Evolutionary conservation across 2,888 invertebrate genomes (phyloP).

Genomic region (Ceramica pisi): DNA sequence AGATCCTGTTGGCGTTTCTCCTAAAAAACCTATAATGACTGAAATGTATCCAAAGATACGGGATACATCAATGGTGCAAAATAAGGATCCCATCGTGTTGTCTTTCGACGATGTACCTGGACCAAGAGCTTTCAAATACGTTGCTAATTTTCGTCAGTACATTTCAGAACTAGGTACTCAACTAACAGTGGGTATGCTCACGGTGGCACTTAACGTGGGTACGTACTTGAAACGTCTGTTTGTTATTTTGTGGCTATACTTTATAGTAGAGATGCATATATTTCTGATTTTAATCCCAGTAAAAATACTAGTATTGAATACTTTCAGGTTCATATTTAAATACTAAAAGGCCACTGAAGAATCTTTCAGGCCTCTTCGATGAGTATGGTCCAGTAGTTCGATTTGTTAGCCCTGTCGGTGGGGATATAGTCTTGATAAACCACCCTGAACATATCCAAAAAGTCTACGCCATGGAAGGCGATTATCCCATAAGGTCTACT

Average conservation of each 20-base stretch:
- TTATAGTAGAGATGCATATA: not conserved
- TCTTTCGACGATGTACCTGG: conserved; percentile 93
- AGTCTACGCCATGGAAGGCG: conserved; percentile 91
- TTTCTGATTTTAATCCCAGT: not conserved
- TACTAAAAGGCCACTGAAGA: conserved; percentile 76
- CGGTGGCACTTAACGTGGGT: conserved; percentile 89
- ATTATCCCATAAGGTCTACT: conserved; percentile 91
- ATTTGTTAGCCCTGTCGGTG: conserved; percentile 92
- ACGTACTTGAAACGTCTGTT: conserved; percentile 65
- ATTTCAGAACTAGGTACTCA: conserved; percentile 92
- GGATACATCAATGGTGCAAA: conserved; percentile 79
- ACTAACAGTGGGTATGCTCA: conserved; percentile 88
- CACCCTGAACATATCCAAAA: conserved; percentile 92
- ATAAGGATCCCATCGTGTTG: conserved; percentile 80
- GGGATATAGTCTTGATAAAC: conserved; percentile 92
- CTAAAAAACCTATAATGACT: conserved; percentile 40
- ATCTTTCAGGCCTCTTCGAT: conserved; percentile 82
- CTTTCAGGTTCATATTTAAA: conserved; percentile 76
- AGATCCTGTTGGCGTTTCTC: conserved; percentile 24
- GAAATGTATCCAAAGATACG: conserved; percentile 78
- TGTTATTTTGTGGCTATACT: not conserved
- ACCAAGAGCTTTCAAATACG: conserved; percentile 90
- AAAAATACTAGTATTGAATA: not conserved
- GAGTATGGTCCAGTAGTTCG: conserved; percentile 93
- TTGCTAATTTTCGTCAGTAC: conserved; percentile 91